phyloP scores from a whole-genome alignment of 2,888 invertebrate species.

The Erannis defoliaria region DNA sequence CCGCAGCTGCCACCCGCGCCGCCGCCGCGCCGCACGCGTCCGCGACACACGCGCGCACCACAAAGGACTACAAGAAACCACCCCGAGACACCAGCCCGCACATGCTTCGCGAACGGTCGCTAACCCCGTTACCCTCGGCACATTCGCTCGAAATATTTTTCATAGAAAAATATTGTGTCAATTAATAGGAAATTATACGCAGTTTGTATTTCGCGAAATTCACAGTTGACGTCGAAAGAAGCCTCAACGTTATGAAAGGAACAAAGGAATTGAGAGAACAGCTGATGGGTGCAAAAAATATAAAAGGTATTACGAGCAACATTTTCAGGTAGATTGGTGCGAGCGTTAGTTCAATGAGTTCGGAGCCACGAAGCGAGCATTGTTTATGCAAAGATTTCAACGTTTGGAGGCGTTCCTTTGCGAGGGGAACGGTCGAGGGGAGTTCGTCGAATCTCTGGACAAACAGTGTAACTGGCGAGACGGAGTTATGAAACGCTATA shows the following conservation, averaged over 20 bases:
- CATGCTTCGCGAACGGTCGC: conserved; percentile 38
- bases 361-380: conserved; percentile 11
- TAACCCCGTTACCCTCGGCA: conserved; percentile 39
- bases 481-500: conserved; percentile 57
- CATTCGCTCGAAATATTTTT: conserved; percentile 29
- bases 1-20: conserved; percentile 46
- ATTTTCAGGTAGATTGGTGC: conserved; percentile 41
- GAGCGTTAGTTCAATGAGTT: conserved; percentile 32
- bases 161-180: conserved; percentile 29
- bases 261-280: conserved; percentile 44
- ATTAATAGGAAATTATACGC: conserved; percentile 38
- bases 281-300: conserved; percentile 46
- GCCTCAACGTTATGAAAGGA: conserved; percentile 33
- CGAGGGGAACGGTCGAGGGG: conserved; percentile 15
- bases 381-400: conserved; percentile 23
- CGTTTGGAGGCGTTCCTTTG: conserved; percentile 23
- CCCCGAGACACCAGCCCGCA: conserved; percentile 23
- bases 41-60: conserved; percentile 22
- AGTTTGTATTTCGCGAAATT: conserved; percentile 35
- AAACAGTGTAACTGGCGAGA: conserved; percentile 47
- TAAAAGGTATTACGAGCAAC: conserved; percentile 34
- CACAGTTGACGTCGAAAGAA: conserved; percentile 40
- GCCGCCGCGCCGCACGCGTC: conserved; percentile 47
- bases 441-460: conserved; percentile 44
- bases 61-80: conserved; percentile 35